Base-by-base conservation (phyloP, 2,888 invertebrate genomes). In the Philonicus albiceps region DNA sequence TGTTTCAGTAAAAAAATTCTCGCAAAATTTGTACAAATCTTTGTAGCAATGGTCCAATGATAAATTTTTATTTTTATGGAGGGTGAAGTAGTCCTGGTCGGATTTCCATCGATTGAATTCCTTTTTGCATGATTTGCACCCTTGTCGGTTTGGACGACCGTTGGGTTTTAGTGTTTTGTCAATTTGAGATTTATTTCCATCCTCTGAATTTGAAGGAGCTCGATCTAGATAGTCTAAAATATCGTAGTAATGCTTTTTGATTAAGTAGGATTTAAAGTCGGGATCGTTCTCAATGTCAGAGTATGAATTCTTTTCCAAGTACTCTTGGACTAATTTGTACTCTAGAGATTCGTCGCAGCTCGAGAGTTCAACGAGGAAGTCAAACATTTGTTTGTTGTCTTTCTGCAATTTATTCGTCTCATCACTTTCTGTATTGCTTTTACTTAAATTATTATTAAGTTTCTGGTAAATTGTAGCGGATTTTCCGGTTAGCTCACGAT, bases 281-380 rank as follows among this genome's bases (percentile, higher is more conserved):
- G 88, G 89, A 87, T 92, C 92, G 87, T 92, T 91, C 78, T 91
- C 91, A 76, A 92, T 92, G 53, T 92, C 92, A 1, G 92, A 91
- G 87, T 92, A 92, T 0, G 91, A 91, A 88, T 92, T 92, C n/a
- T 91, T 91, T 86, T 92, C 92, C 43, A 92, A 89, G 86, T 92
- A 92, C 85, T 92, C 91, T 87, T 92, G 91, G 30, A 92, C 90
- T 84, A 92, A 88, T 19, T 91, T 90, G 89, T 91, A 91, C 86
- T 92, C 92, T n/a, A 91, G 78, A 0, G 91, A 91, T 87, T 91
- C 92, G 88, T 92, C 91, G 85, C 91, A 91, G 86, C 91, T 91
- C 0, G 91, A 91, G 0, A 91, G 88, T 40, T 92, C 91, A n/a
- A 91, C 90, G 0, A 91, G 89, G 85, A 90, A 90, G 80, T 91